Evolutionary conservation across 2,888 invertebrate species (phyloP), one percentile per base, ranked within the genome.

Genomic region (Girardia tigrina): DNA sequence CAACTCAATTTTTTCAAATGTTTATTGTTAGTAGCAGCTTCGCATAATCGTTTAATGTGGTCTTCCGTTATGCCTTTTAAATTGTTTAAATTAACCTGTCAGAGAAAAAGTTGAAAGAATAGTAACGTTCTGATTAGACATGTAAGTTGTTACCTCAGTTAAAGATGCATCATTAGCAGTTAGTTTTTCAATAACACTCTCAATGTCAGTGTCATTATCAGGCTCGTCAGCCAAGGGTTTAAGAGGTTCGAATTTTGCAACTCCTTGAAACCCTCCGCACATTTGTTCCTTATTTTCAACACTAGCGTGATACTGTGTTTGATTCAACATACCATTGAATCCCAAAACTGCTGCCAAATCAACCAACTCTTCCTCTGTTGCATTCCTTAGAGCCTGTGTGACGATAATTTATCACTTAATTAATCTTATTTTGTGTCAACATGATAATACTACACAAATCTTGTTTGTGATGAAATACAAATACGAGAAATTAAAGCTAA

Each of bases 251-350:
- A 94, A 90, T 87, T 94, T 94, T 75, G 95, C 94, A 81, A 94
- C 90, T 81, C 94, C 93, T 80, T 73, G 1, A 77, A 79, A 74
- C 23, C 75, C 74, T 27, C 73, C 77, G 29, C 27, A 76, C 20
- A 29, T 70, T 28, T 75, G 72, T 14, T 20, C 72, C 23, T 27
- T 42, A 29, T 75, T 74, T 28, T 74, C 75, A 26, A 75, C 26
- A 20, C 73, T 29, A 76, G 76, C 42, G 36, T 75, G 75, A 76
- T 76, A 75, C 28, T 75, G 76, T 26, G 95, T 94, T 87, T 99
- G 98, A 85, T 95, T 98, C 90, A 99, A 91, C 92, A 99, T 95
- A 78, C 95, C 95, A 87, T 98, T 97, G 88, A 99, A 94, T 82
- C 97, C 98, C 83, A 95, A 88, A 85, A 95, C 94, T 84, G 94